Conservation (phyloP, 2,797 vertebrate species). For the Gallirallus australis region DNA sequence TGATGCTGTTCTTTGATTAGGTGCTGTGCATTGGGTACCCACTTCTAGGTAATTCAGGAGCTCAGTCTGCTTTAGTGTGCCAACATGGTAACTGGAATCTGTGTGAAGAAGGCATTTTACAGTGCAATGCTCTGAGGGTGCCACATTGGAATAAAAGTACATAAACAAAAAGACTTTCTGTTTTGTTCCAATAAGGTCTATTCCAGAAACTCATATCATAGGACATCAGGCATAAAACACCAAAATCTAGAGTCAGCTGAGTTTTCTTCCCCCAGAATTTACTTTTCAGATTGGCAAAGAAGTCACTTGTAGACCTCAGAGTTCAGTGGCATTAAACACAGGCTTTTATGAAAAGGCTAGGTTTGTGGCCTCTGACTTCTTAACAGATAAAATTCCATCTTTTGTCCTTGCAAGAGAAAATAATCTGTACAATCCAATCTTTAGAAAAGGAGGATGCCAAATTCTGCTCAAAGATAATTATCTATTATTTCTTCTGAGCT, state of each 20-base stretch:
- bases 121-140: neutral
- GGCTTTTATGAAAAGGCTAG: neutral
- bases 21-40: neutral
- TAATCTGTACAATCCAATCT: neutral
- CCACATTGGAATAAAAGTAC: neutral
- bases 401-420: neutral
- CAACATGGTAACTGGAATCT: neutral
- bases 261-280: neutral
- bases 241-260: neutral
- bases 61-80: neutral
- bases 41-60: neutral
- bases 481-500: neutral
- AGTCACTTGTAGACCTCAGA: neutral
- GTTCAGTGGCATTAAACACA: neutral
- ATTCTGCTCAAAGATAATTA: neutral
- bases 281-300: neutral
- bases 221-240: neutral
- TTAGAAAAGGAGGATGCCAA: neutral
- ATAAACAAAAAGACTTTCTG: neutral
- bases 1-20: neutral
- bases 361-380: neutral
- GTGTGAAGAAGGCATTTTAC: neutral
- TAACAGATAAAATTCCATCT: neutral
- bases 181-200: neutral
- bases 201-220: neutral